phyloP scores from a whole-genome alignment of 1,140 invertebrate species.

The Musca vetustissima region DNA sequence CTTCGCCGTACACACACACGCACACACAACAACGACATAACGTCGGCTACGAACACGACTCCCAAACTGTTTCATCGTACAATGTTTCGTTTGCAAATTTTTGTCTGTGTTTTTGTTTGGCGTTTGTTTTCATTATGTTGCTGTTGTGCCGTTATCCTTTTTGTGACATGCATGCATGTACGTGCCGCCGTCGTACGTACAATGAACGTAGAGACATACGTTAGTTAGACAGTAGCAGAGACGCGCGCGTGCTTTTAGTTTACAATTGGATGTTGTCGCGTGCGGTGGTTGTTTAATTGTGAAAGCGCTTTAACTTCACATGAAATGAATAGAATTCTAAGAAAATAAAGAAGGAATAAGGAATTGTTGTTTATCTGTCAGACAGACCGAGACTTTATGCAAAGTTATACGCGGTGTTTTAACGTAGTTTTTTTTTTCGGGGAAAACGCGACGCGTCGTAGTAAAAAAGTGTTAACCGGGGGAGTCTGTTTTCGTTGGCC shows the following conservation, averaged over 20 bases:
- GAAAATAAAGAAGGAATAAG: too few species aligned
- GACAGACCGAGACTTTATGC: too few species aligned
- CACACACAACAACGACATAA: neutral
- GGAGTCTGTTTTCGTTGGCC: too few species aligned
- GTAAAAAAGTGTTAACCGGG: neutral
- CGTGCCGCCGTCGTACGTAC: neutral
- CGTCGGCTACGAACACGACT: neutral
- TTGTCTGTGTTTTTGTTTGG: too few species aligned
- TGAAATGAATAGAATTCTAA: too few species aligned
- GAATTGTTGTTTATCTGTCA: too few species aligned
- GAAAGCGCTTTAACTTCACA: neutral
- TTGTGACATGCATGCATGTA: too few species aligned
- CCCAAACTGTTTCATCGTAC: neutral
- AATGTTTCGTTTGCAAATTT: too few species aligned
- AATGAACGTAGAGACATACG: neutral
- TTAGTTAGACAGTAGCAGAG: neutral
- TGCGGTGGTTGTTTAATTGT: neutral
- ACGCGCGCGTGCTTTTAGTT: slow-evolving; percentile 13
- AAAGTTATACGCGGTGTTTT: neutral
- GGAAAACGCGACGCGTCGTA: neutral
- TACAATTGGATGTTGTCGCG: slow-evolving; percentile 18
- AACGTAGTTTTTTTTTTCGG: neutral
- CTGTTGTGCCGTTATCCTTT: neutral
- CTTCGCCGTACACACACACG: neutral
- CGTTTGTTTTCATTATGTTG: neutral